Conservation (phyloP, 2,113 vertebrate genomes). For the Raja brachyura region DNA sequence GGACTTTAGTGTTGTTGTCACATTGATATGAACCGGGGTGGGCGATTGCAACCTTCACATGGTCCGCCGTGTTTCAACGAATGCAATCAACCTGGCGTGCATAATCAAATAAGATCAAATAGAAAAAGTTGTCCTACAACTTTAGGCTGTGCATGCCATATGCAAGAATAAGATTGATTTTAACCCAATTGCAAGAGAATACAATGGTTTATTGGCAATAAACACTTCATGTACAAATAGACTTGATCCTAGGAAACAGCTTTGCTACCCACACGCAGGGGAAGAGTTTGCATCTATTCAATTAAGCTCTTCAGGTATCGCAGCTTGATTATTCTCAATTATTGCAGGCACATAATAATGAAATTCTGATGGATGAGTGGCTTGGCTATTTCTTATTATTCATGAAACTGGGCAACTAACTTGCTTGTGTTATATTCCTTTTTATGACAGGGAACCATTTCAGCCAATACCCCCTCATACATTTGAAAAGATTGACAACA, state of each 20-base stretch:
- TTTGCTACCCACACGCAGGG: background rate
- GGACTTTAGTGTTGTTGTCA: background rate
- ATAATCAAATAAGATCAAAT: no score
- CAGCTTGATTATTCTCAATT: background rate
- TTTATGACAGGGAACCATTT: slow-evolving; percentile 1
- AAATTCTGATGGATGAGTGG: background rate
- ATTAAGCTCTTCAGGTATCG: background rate
- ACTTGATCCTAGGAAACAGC: background rate
- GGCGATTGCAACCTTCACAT: no score
- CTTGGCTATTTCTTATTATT: background rate
- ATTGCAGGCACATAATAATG: background rate
- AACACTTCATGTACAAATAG: background rate
- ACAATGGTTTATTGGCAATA: background rate
- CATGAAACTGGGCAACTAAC: background rate
- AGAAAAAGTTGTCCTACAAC: no score
- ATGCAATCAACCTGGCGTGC: no score
- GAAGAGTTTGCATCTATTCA: background rate
- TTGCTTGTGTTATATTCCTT: background rate
- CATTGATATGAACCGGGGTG: background rate
- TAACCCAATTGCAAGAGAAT: background rate
- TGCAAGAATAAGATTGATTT: no score
- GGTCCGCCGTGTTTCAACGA: no score
- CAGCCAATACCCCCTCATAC: background rate
- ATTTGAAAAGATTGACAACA: background rate
- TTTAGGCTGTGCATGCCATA: no score